Base-by-base conservation (phyloP, 2,888 invertebrate species). In the Dynastes maya region DNA sequence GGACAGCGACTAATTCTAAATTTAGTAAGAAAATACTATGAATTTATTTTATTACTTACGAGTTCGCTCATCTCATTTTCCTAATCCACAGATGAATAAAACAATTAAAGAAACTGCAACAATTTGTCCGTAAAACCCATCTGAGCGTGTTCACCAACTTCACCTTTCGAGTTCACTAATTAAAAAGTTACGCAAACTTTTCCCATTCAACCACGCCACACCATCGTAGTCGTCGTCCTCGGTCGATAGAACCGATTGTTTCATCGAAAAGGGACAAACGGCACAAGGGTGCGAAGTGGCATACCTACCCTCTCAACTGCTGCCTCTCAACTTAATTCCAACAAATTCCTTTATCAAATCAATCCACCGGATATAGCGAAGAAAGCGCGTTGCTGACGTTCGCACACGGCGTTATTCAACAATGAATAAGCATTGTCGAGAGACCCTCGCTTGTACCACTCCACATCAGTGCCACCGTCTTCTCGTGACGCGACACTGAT, bases 281-380 rank as follows among this genome's bases (percentile, higher is more conserved):
- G 45, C 45, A 5, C 32, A 49, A 27, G 68, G 77, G 53, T 37
- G 77, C 68, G 68, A 68, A 75, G 45, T 64, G 45, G 16, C 40
- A 37, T 45, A 45, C 45, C 45, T 45, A 45, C 45, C 45, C 11
- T 45, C 22, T 22, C 22, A 22, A 29, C 75, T 9, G 76, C 77
- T 32, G 32, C 32, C 32, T 70, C 68, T 77, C 51, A 70, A 68
- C 61, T 77, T 70, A 77, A 77, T 77, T 77, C 77, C 68, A 55
- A 45, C 45, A 70, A 68, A 68, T 68, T 77, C 77, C 77, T 68
- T 77, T 77, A 77, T 77, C 70, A 68, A 77, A 77, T 77, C 77
- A 77, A 77, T 77, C 58, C 61, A 37, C 61, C 40, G 68, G 55
- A 58, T 68, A 45, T 8, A 45, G 45, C 8, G 45, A 11, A 45